Percentiles rank a stretch among this genome's conserved stretches.
phyloP scores from a whole-genome alignment of 1,140 invertebrate genomes.

The Trichonephila inaurata region DNA sequence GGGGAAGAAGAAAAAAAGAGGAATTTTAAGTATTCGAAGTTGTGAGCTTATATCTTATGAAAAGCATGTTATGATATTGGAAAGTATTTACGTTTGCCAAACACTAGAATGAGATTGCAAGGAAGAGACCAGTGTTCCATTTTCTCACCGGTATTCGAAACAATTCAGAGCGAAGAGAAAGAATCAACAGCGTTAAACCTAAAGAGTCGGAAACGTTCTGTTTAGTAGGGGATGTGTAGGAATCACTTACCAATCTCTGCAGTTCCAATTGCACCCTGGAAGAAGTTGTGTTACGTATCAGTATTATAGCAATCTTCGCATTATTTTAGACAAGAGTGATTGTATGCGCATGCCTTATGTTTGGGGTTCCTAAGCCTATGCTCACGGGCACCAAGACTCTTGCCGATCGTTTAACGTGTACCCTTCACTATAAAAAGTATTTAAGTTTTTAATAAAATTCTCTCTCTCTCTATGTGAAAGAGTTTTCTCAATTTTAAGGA shows the following conservation, averaged over 20 bases:
- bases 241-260: not conserved
- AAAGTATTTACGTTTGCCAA: constrained; percentile 36
- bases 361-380: too few species aligned
- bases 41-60: not conserved
- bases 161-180: constrained; percentile 29
- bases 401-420: too few species aligned
- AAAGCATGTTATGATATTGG: constrained; percentile 32
- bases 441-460: too few species aligned
- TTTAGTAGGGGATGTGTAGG: constrained; percentile 16
- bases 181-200: not conserved
- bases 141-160: not conserved
- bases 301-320: not conserved
- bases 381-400: too few species aligned
- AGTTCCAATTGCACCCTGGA: not conserved
- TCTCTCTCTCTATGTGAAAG: too few species aligned
- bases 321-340: not conserved
- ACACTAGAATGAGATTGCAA: constrained; percentile 30
- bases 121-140: not conserved
- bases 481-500: too few species aligned
- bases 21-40: not conserved
- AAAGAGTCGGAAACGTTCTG: constrained; percentile 36
- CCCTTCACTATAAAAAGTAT: too few species aligned
- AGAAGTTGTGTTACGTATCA: not conserved
- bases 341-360: too few species aligned
- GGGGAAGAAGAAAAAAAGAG: not conserved